Conservation (phyloP, 2,113 vertebrate species). For the Corythaixoides concolor region DNA sequence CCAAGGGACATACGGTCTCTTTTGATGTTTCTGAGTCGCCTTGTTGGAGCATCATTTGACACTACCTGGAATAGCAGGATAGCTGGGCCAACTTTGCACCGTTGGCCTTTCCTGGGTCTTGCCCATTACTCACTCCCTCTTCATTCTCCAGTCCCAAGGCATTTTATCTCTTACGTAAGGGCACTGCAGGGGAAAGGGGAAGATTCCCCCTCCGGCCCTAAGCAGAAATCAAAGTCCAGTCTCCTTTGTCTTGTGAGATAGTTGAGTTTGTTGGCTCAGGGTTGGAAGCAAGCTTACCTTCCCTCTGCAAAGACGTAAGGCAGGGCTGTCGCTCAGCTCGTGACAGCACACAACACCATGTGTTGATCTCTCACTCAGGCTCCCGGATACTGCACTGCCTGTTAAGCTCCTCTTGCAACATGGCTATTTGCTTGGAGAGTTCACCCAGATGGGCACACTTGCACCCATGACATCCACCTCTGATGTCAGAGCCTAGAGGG, state of each 20-base stretch:
- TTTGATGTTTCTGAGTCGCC: no score
- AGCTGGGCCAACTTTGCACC: no score
- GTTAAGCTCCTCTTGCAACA: neutral
- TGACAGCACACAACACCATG: neutral
- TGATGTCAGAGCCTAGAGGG: no score
- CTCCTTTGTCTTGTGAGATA: neutral
- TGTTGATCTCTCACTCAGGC: rapidly evolving
- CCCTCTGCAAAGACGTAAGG: neutral
- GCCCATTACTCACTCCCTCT: no score
- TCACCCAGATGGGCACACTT: neutral
- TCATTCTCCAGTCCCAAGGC: no score
- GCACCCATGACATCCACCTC: neutral
- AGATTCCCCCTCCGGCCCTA: neutral
- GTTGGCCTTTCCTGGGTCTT: no score
- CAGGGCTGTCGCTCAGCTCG: neutral
- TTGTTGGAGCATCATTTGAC: no score
- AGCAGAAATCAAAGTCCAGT: neutral
- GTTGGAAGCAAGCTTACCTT: neutral
- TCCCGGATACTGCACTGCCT: neutral
- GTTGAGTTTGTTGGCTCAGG: neutral
- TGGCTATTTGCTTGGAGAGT: neutral
- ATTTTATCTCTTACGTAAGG: no score
- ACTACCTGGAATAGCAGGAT: no score
- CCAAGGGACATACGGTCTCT: no score
- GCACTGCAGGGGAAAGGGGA: no score